phyloP scores from a whole-genome alignment of 2,888 invertebrate genomes.

The Aleiodes leptofemur region DNA sequence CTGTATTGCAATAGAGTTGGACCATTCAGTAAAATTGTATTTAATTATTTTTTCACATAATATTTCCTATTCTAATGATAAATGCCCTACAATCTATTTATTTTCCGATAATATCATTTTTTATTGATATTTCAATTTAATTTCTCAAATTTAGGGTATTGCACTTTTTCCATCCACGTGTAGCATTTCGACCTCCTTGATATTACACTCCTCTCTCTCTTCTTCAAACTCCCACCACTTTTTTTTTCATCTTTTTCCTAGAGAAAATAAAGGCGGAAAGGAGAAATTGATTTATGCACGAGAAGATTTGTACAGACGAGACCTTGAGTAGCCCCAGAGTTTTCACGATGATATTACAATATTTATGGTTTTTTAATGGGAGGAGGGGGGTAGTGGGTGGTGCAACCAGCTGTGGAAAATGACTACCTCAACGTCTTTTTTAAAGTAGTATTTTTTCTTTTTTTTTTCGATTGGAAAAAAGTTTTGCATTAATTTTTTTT shows the following conservation, averaged over 20 bases:
- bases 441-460: not conserved
- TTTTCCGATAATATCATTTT: too few species aligned
- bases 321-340: conserved; percentile 9
- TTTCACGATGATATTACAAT: conserved; percentile 54
- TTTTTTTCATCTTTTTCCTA: conserved; percentile 29
- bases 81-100: too few species aligned
- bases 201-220: conserved; percentile 10
- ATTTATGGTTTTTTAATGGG: conserved; percentile 57
- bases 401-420: conserved; percentile 26
- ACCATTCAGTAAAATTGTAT: too few species aligned
- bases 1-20: too few species aligned
- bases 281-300: conserved; percentile 8
- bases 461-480: conserved; percentile 12
- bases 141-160: too few species aligned
- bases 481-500: conserved; percentile 8
- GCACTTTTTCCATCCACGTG: conserved; percentile 15
- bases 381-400: not conserved
- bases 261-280: not conserved
- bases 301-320: conserved; percentile 12
- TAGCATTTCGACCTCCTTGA: too few species aligned
- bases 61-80: too few species aligned
- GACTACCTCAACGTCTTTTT: not conserved
- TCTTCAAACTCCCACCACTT: conserved; percentile 3
- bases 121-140: too few species aligned
- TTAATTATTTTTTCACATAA: too few species aligned